Evolutionary conservation across 2,888 invertebrate species (phyloP), one percentile per base, ranked within the genome.

Genomic region (Eurytoma californica): DNA sequence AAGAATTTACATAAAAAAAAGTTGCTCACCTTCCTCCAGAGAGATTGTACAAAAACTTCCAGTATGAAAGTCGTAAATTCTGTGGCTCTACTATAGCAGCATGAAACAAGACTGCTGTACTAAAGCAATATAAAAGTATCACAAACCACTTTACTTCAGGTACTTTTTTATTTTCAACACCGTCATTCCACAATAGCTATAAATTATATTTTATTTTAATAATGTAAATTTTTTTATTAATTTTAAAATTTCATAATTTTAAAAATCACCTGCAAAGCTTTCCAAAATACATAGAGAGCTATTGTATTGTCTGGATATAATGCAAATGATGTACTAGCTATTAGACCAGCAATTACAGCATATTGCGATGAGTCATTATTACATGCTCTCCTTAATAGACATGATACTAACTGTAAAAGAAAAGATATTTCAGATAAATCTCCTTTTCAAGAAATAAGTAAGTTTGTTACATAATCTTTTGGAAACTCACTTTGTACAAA

Each of bases 221-320:
- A 28, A 3, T 72, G 4, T 12, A 51, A 47, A 20, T 14, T 18
- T 3, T 51, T 67, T n/a, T 61, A 2, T 61, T 28, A 30, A 61
- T 61, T 24, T 70, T 9, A 61, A 28, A 61, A 79, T 74, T 68
- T 74, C 51, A 30, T 12, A 24, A 68, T 58, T 70, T 53, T 24
- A 16, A 20, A 4, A 79, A 85, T 86, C 88, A 95, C 96, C 92
- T 97, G 96, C 58, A 95, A 91, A 65, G 94, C 92, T 91, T 97
- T 97, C 95, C 96, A 96, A 91, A 95, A 92, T 7, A 95, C 93
- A 88, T 96, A 97, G 47, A 96, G 91, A n/a, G 96, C 94, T 70
- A 96, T 92, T 0, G 95, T 95, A 60, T 94, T 94, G 86, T 95
- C 95, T 51, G 95, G 95, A 90, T 95, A 96, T 84, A 94, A 93